These are phyloP conservation scores for Acanthochromis polyacanthus DNA, from an alignment of 2,113 vertebrate species.

Conservation along the genomic window DNA sequence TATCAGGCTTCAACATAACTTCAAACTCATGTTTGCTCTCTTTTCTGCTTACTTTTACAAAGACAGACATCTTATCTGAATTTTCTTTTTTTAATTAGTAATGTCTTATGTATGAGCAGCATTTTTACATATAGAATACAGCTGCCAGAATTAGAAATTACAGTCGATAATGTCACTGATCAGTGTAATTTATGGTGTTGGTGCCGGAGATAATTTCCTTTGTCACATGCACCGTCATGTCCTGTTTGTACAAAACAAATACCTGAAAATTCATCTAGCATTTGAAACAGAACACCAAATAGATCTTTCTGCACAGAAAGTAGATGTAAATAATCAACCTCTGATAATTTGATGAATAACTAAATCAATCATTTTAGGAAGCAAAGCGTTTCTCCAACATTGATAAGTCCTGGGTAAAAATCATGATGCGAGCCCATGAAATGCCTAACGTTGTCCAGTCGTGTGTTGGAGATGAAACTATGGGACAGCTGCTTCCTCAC, in stretches of 20 bases:
- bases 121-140: too few relatives aligned
- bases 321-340: background rate
- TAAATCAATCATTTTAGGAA: conserved; percentile 83
- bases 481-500: conserved; percentile 95
- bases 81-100: too few relatives aligned
- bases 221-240: background rate
- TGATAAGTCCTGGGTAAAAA: conserved; percentile 98
- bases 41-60: background rate
- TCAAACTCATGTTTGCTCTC: background rate
- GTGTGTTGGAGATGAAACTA: conserved; percentile 94
- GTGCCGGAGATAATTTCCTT: background rate
- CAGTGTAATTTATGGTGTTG: background rate
- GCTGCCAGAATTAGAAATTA: too few relatives aligned
- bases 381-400: conserved; percentile 97
- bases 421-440: conserved; percentile 95
- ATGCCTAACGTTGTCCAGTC: conserved; percentile 94
- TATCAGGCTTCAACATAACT: background rate
- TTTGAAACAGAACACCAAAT: background rate
- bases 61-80: too few relatives aligned
- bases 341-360: background rate
- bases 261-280: background rate
- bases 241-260: background rate
- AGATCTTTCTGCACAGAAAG: background rate
- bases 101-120: too few relatives aligned
- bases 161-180: background rate